Conservation (phyloP, 2,797 vertebrate genomes). For the Clarias fuscus region DNA sequence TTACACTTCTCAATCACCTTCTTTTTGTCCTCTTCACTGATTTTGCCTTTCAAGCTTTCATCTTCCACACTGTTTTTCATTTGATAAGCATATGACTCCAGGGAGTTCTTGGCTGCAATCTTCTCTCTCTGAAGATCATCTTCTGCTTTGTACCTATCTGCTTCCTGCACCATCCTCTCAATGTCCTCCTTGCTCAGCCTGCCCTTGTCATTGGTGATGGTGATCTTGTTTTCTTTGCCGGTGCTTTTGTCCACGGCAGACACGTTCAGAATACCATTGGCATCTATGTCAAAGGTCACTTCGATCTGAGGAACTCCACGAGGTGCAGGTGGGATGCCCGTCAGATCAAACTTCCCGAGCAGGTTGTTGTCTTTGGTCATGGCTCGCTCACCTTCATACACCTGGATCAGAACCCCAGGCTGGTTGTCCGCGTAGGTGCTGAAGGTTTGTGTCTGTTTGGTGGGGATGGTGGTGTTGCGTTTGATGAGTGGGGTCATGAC, state of each 20-base stretch:
- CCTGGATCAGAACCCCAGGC: conserved; percentile 58
- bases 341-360: conserved; percentile 55
- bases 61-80: too few species aligned
- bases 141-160: too few species aligned
- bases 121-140: too few species aligned
- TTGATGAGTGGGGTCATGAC: conserved; percentile 59
- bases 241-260: conserved; percentile 58
- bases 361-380: conserved; percentile 56
- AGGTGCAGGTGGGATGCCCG: conserved; percentile 55
- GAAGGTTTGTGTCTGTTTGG: conserved; percentile 57
- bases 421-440: conserved; percentile 58
- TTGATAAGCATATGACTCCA: too few species aligned
- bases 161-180: conserved; percentile 26
- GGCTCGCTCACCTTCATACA: conserved; percentile 51
- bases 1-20: too few species aligned
- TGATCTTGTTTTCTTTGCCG: conserved; percentile 59
- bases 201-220: conserved; percentile 58
- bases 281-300: conserved; percentile 58
- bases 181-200: conserved; percentile 58
- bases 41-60: too few species aligned
- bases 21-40: too few species aligned
- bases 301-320: conserved; percentile 59
- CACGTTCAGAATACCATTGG: conserved; percentile 60
- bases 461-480: conserved; percentile 58
- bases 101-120: too few species aligned